phyloP scores from a whole-genome alignment of 2,113 vertebrate species.

The Nasalis larvatus region DNA sequence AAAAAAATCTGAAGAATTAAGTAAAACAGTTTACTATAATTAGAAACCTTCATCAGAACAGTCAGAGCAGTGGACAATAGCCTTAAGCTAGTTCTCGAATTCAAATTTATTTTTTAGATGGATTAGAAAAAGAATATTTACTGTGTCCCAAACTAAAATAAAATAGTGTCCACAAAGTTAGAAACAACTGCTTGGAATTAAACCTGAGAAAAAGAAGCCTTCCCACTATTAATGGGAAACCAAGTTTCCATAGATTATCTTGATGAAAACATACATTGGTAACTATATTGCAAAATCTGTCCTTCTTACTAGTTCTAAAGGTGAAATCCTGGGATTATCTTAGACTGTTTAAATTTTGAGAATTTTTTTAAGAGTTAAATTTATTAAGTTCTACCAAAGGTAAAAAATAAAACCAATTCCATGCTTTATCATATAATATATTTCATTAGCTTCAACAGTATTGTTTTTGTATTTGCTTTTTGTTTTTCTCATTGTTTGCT shows the following conservation, averaged over 20 bases:
- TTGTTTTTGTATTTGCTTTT: background rate
- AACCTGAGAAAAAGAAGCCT: background rate
- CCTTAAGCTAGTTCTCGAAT: background rate
- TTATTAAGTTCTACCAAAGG: background rate
- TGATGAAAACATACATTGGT: slow-evolving; percentile 1
- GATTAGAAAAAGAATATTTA: background rate
- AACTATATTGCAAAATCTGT: background rate
- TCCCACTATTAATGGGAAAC: background rate
- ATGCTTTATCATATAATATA: background rate
- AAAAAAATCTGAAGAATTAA: background rate
- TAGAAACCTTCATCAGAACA: background rate
- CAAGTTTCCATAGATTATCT: background rate
- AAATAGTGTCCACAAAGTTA: background rate
- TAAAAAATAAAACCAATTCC: background rate
- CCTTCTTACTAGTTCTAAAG: slow-evolving; percentile 16
- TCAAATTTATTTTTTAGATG: background rate
- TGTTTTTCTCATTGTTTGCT: background rate
- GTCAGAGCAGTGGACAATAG: background rate
- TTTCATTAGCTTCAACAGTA: background rate
- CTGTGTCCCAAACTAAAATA: background rate
- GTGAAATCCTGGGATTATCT: background rate
- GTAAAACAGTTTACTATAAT: background rate
- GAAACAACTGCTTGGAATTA: background rate
- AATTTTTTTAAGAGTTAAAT: background rate
- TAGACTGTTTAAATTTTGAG: background rate